A percentile compares a stretch with the other conserved stretches of the same genome.
Conservation (phyloP, 1,140 invertebrate species). For the Drosophila burlai region DNA sequence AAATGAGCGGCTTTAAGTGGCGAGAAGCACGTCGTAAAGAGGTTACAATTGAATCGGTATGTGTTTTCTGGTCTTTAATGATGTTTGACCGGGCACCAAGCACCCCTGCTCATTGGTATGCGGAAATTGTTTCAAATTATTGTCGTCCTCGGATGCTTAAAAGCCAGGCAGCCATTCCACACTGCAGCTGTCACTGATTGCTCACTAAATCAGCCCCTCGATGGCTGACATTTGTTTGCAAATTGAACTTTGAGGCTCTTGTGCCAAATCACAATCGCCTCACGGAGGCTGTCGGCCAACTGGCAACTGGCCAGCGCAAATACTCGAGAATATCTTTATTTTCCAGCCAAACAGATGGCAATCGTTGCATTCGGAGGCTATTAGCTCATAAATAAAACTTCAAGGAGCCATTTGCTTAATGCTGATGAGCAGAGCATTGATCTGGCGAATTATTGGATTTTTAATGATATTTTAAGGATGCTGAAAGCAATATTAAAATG, state of each 20-base stretch:
- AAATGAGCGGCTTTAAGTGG: constrained; percentile 51
- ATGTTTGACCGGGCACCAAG: constrained; percentile 17
- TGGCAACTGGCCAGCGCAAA: constrained; percentile 62
- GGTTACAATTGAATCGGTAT: constrained; percentile 39
- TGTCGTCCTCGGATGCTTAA: constrained; percentile 30
- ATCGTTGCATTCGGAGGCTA: constrained; percentile 33
- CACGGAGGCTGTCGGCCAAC: constrained; percentile 40
- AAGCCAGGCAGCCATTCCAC: constrained; percentile 8
- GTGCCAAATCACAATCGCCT: constrained; percentile 67
- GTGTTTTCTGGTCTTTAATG: constrained; percentile 38
- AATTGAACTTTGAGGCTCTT: constrained; percentile 67
- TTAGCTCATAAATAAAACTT: constrained; percentile 65
- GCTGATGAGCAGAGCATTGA: constrained; percentile 23
- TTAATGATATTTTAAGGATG: neutral
- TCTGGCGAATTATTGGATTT: neutral
- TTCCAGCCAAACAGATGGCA: constrained; percentile 43
- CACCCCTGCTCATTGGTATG: constrained; percentile 25
- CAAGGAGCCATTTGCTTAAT: constrained; percentile 30
- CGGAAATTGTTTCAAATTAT: constrained; percentile 37
- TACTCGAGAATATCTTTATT: constrained; percentile 50
- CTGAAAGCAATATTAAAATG: neutral
- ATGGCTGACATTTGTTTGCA: constrained; percentile 70
- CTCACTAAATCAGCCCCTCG: constrained; percentile 72
- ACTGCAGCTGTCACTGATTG: constrained; percentile 78
- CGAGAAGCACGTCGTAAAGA: constrained; percentile 2